Base-by-base conservation (phyloP, 2,888 invertebrate genomes). In the Andrena bicolor region DNA sequence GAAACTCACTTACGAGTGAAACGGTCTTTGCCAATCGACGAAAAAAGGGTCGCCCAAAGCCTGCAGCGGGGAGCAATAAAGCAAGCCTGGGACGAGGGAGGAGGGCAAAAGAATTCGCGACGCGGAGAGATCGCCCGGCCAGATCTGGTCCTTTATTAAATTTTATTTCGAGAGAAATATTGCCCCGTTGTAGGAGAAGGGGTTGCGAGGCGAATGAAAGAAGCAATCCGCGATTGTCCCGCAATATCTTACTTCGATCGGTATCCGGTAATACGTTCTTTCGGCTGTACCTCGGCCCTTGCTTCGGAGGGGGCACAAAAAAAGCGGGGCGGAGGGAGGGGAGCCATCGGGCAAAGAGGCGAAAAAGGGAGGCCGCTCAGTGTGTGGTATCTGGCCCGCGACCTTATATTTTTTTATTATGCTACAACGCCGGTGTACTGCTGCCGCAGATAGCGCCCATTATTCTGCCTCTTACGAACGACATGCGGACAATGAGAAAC, bases 391-490 rank as follows among this genome's bases (percentile, higher is more conserved):
- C 85, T 83, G 86, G 84, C 80, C 72, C 80, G 79, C 79, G 86
- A 85, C 78, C 86, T 86, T 78, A 80, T 78, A 72, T 63, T 72
- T 80, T 76, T 77, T 83, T 72, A 64, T 84, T 75, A 70, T 84
- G 65, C 76, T 72, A 75, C 82, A 69, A 64, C 77, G 73, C 73
- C 51, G 77, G 73, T 78, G 77, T 63, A 78, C 63, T 83, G 83
- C 85, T 78, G 87, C 82, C 63, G 77, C 84, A 80, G 84, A 88
- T 84, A 86, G 82, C 83, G 80, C 79, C 86, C 87, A 90, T 90
- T 89, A 88, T 89, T 90, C 87, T 86, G 82, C 82, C 83, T 85
- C 89, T 84, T 89, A 85, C 88, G 82, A 90, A 79, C 86, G 84
- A 87, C 86, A 86, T 86, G 86, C 85, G 80, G 83, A 86, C 87